Base-by-base conservation (phyloP, 2,113 vertebrate species). In the Pungitius pungitius region DNA sequence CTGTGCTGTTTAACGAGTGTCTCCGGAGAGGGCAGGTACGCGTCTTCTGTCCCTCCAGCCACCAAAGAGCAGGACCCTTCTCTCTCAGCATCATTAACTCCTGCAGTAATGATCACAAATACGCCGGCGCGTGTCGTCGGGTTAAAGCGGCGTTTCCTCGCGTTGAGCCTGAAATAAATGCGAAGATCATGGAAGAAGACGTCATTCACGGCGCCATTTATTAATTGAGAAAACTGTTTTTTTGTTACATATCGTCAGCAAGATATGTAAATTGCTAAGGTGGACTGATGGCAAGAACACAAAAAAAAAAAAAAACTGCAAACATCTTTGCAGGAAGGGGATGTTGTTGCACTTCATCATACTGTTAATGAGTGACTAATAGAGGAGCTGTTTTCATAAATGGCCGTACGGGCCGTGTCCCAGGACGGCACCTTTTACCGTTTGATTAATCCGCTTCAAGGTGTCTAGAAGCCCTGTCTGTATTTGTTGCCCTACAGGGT, bases 1-100 rank as follows among this genome's bases (percentile, higher is more conserved):
- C 59, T 39, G 77, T n/a, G 43, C 69, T 73, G 77, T 74, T 75
- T 92, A 92, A 92, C 89, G 84, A 91, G 75, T 40, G 77, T 90
- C 89, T 89, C 85, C 55, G 58, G 84, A 91, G 89, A 81, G 75
- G 80, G 72, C 85, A 89, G 83, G 87, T 87, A 87, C 71, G 63
- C 80, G 85, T 89, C 75, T 69, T 63, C 75, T 80, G 77, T 86
- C 85, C 88, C 82, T 86, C 62, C 71, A 87, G 81, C 78, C 78
- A 59, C 66, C 86, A 74, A 72, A 27, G 79, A 89, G 85, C 76
- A 51, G 26, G 69, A 73, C 73, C 86, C 81, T 70, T 80, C 75
- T 70, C 73, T 83, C 85, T 80, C 85, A 86, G 87, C 89, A 78
- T 90, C 87, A 91, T 92, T 93, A 90, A 84, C 89, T 89, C 71